These are phyloP conservation scores for Cryptus armator DNA, from an alignment of 2,888 invertebrate species.

Conservation along the genomic window DNA sequence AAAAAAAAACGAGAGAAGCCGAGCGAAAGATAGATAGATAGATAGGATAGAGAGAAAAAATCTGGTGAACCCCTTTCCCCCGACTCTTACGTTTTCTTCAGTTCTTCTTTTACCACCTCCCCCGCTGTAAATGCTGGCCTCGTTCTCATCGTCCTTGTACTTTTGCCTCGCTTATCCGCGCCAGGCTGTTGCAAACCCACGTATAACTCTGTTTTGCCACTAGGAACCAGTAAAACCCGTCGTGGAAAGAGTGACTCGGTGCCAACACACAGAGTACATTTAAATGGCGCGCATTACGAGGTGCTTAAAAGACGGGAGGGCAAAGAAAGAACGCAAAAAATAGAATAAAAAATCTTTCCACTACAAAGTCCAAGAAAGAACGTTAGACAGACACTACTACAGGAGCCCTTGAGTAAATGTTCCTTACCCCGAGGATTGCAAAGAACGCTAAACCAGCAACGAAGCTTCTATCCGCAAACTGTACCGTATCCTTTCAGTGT, in stretches of 20 bases:
- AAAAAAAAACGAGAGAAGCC: constrained; percentile 62
- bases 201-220: constrained; percentile 69
- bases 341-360: constrained; percentile 33
- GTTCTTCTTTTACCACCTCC: constrained; percentile 23
- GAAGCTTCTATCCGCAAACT: constrained; percentile 18
- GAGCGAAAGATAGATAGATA: constrained; percentile 51
- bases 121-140: constrained; percentile 44
- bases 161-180: constrained; percentile 45
- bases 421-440: constrained; percentile 3
- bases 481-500: constrained; percentile 9
- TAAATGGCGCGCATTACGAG: constrained; percentile 75
- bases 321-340: constrained; percentile 41
- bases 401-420: constrained; percentile 39
- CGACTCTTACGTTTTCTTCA: constrained; percentile 45
- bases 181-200: constrained; percentile 24
- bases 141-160: constrained; percentile 49
- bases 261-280: constrained; percentile 70
- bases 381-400: not conserved
- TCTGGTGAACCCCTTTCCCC: constrained; percentile 3
- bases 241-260: constrained; percentile 49
- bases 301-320: constrained; percentile 65
- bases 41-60: constrained; percentile 21
- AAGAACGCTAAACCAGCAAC: not conserved
- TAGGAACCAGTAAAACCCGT: constrained; percentile 20
- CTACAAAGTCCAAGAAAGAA: constrained; percentile 44